Percentiles rank a stretch among this genome's conserved stretches.
These are phyloP conservation scores for Uloborus diversus DNA, from an alignment of 1,140 invertebrate species.

Conservation along the genomic window DNA sequence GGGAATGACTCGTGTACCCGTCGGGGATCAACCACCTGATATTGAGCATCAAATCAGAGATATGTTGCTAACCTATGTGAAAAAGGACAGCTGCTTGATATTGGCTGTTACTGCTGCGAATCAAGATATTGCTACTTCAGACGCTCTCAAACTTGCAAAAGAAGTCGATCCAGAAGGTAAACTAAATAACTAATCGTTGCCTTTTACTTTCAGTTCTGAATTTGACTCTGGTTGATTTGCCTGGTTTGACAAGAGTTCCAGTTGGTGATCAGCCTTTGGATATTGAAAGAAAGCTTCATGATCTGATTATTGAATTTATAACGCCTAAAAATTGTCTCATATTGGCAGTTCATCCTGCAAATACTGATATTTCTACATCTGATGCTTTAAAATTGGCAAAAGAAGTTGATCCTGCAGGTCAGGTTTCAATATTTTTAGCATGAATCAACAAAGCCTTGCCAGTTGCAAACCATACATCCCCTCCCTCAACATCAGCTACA, in stretches of 20 bases:
- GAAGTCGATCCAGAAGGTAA: constrained; percentile 91
- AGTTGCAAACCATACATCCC: too few relatives aligned
- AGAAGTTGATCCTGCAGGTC: constrained; percentile 88
- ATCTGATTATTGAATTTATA: constrained; percentile 95
- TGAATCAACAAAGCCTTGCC: too few relatives aligned
- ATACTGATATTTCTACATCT: constrained; percentile 91
- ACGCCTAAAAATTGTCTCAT: constrained; percentile 92
- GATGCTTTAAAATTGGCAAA: constrained; percentile 95
- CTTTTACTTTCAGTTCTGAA: constrained; percentile 52
- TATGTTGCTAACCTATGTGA: constrained; percentile 95
- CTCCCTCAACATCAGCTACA: too few relatives aligned
- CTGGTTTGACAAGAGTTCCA: constrained; percentile 66
- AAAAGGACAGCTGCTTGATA: constrained; percentile 91
- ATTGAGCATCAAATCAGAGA: constrained; percentile 92
- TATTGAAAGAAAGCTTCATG: constrained; percentile 91
- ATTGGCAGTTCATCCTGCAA: constrained; percentile 93
- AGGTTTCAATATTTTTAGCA: too few relatives aligned
- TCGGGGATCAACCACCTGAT: constrained; percentile 92
- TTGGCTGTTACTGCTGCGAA: constrained; percentile 96
- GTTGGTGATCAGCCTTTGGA: constrained; percentile 93
- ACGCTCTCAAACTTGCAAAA: constrained; percentile 94
- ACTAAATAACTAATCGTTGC: not conserved
- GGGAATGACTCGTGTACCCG: constrained; percentile 92
- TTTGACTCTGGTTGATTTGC: constrained; percentile 55
- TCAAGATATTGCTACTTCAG: constrained; percentile 94